Evolutionary conservation across 1,140 invertebrate genomes (phyloP).

Genomic region (Papilio polytes): DNA sequence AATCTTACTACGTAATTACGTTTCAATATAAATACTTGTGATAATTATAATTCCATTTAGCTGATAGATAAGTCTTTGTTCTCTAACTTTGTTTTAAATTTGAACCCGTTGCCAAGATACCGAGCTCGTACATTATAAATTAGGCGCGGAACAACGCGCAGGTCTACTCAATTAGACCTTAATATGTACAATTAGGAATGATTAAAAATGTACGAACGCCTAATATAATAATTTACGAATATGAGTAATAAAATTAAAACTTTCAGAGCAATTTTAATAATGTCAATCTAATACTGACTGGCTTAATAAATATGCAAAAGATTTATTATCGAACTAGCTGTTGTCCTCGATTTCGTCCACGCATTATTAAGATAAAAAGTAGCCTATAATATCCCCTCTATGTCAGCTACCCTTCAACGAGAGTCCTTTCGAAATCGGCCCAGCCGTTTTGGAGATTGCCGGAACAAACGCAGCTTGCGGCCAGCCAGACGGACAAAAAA

Average conservation of each 20-base stretch:
- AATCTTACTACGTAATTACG: not conserved
- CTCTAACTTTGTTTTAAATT: not conserved
- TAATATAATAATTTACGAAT: not conserved
- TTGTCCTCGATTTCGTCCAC: too few species aligned
- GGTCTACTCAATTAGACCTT: constrained; percentile 40
- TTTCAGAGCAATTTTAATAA: not conserved
- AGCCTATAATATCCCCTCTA: too few species aligned
- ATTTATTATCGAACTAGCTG: too few species aligned
- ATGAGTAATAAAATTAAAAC: not conserved
- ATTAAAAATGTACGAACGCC: constrained; percentile 9
- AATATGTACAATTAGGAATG: constrained; percentile 20
- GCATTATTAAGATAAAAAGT: too few species aligned
- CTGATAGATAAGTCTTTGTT: not conserved
- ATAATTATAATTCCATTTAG: not conserved
- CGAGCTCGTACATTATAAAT: constrained; percentile 40
- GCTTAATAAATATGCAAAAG: too few species aligned
- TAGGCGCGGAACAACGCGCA: constrained; percentile 15
- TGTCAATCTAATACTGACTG: not conserved
- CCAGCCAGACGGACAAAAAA: too few species aligned
- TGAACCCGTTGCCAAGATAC: not conserved
- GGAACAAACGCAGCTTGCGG: too few species aligned
- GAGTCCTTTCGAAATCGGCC: too few species aligned
- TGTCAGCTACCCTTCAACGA: too few species aligned
- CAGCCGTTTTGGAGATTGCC: too few species aligned
- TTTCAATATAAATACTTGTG: not conserved